These are phyloP conservation scores for Heterohyrax brucei DNA, from an alignment of 2,797 vertebrate genomes.

Conservation along the genomic window DNA sequence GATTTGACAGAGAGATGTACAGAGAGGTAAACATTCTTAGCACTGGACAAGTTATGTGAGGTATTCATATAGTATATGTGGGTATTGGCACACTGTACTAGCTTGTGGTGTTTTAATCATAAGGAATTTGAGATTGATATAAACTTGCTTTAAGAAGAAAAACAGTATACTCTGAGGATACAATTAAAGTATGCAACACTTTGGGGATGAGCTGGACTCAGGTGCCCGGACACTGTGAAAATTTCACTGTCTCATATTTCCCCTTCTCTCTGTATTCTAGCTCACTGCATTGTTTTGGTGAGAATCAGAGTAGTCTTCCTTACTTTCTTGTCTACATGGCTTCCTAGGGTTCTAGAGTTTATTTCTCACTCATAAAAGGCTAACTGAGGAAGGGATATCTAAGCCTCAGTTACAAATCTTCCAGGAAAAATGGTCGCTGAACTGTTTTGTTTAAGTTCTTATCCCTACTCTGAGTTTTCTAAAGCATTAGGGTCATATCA, in stretches of 20 bases:
- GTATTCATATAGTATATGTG: neutral
- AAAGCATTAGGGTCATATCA: neutral
- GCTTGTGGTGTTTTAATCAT: neutral
- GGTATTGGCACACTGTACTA: neutral
- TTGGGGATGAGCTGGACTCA: neutral
- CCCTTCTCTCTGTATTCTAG: neutral
- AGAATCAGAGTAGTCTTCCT: neutral
- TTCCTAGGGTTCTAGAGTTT: neutral
- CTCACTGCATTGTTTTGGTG: neutral
- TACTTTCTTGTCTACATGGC: neutral
- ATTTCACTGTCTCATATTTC: neutral
- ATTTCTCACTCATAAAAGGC: conserved; percentile 1
- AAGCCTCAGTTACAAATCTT: neutral
- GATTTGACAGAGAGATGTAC: neutral
- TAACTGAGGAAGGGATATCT: neutral
- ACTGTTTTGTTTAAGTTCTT: neutral
- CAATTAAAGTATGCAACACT: rapidly evolving
- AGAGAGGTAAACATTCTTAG: neutral
- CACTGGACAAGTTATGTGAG: neutral
- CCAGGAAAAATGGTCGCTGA: neutral
- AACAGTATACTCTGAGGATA: neutral
- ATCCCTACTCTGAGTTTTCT: neutral
- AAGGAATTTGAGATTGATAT: neutral
- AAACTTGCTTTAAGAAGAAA: neutral
- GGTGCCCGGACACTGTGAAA: neutral